Evolutionary conservation across 2,888 invertebrate genomes (phyloP).

Genomic region (Alloplasta piceator): DNA sequence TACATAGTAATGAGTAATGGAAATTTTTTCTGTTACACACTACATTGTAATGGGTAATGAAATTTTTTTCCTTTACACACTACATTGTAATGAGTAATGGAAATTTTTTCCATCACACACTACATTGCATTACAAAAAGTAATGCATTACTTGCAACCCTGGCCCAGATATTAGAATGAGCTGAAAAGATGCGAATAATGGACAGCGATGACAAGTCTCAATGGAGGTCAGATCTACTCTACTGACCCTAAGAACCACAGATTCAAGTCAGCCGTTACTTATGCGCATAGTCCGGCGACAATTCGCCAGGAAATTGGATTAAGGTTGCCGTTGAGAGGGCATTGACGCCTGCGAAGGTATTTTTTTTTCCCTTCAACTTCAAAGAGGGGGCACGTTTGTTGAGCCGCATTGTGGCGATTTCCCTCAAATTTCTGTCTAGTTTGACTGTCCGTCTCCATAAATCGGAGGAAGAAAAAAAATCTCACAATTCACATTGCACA

Average conservation of each 20-base stretch:
- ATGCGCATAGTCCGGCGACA: slow-evolving; percentile 77
- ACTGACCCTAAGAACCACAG: slow-evolving; percentile 65
- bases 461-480: slow-evolving; percentile 11
- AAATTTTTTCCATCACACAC: no score
- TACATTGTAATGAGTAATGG: no score
- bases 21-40: no score
- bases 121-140: no score
- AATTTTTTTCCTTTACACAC: no score
- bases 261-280: slow-evolving; percentile 78
- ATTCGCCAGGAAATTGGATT: slow-evolving; percentile 78
- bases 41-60: no score
- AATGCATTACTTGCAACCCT: no score
- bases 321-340: slow-evolving; percentile 76
- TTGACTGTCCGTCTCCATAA: slow-evolving; percentile 3
- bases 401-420: slow-evolving; percentile 43
- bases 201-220: no score
- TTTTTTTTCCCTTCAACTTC: no score
- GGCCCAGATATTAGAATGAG: no score
- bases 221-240: background rate
- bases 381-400: background rate
- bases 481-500: slow-evolving; percentile 7
- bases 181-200: no score
- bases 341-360: slow-evolving; percentile 63
- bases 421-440: slow-evolving; percentile 42
- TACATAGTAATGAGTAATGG: no score